Base-by-base conservation (phyloP, 2,797 vertebrate species). In the Lycodopsis pacificus region DNA sequence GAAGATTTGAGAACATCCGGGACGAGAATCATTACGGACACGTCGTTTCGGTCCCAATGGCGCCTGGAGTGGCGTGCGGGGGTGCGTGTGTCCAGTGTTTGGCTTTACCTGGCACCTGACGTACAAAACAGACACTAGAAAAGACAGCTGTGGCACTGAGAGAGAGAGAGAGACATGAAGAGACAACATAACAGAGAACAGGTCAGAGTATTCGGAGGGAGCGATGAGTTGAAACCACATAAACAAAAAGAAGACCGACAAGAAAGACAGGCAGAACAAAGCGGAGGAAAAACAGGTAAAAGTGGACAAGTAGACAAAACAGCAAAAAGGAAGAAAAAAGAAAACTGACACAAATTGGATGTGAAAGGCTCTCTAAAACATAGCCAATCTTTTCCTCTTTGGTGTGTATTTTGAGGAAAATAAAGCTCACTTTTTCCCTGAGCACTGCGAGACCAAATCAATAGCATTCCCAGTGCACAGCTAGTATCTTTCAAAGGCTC, bases 401-500 rank as follows among this genome's bases (percentile, higher is more conserved):
- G 81, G 73, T 83, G 81, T 82, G 80, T 87, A 79, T 92, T 92
- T 92, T 88, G 79, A 79, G 87, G 86, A 90, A 89, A 92, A 93
- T 91, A 90, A 92, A 90, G 77, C 86, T 81, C 76, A 79, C 77
- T 85, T 88, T 87, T 81, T 81, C 71, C 82, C 78, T 38, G 64
- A 90, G 77, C 84, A 78, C 19, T 48, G 70, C 30, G 48, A 85
- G 86, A 89, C 85, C 80, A 84, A 90, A 93, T 94, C 92, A 92
- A 93, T 93, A 93, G 80, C 17, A n/a, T 71, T 90, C 86, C 89
- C 87, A 85, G 80, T 71, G 83, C 82, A 86, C 76, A 77, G 71
- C 86, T 89, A 90, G 92, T 93, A 90, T 92, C 92, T 88, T 92
- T 93, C 88, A 92, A 93, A 92, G 88, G 77, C 82, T 89, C 76